Base-by-base conservation (phyloP, 2,113 vertebrate genomes). In the Cyanistes caeruleus region DNA sequence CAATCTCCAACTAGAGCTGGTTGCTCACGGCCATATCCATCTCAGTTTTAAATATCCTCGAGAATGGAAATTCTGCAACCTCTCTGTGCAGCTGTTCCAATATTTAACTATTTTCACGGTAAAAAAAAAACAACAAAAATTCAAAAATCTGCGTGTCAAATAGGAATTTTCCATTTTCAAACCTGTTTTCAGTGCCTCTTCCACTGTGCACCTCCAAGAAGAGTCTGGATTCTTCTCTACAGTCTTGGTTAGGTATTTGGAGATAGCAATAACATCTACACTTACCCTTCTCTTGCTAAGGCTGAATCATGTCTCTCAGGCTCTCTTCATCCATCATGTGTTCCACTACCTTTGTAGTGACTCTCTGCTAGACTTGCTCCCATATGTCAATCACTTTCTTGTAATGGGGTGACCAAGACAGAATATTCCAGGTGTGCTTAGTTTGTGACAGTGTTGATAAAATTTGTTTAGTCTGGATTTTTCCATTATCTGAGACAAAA, bases 391-490 rank as follows among this genome's bases (percentile, higher is more conserved):
- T 75, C 11, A 43, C 62, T 69, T 88, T 85, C 49, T 46, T 64
- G 44, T 73, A 46, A 39, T 15, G 7, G 8, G 12, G 49, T 90
- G 20, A 69, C 39, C 49, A 68, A 55, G 60, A 44, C 30, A 72
- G 48, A 87, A 68, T 93, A 64, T 80, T 92, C 37, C 73, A 65
- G 35, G 65, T 6, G 6, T 67, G 21, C 55, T 90, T 85, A 14
- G 0, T 84, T 27, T 80, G 39, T 77, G 53, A 41, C 58, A 58
- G 13, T 62, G 52, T 62, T 62, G 62, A 68, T 64, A n/a, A 19
- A 72, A 67, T 75, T 48, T 48, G 58, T 60, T 93, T 93, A 27
- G 94, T 94, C 20, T 69, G 55, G 53, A 77, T 90, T 94, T 83
- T 92, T 64, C 43, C 14, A 19, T 76, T 75, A 33, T 70, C 35